These are phyloP conservation scores for Tiphia femorata DNA, from an alignment of 2,888 invertebrate genomes.

Conservation along the genomic window DNA sequence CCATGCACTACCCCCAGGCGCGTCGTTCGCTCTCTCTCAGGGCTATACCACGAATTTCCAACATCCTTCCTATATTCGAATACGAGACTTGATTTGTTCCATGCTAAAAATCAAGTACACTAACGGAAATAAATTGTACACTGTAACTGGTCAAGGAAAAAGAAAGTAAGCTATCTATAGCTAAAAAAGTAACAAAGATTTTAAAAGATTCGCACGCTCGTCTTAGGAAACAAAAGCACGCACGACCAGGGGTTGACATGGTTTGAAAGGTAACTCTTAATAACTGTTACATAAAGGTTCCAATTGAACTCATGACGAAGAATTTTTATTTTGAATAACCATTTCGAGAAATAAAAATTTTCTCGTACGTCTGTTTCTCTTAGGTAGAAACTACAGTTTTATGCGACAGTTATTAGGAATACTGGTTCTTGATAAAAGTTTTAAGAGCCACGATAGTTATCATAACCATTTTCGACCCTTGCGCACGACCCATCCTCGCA, in stretches of 20 bases:
- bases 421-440: too few relatives aligned
- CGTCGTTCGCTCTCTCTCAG: conserved; percentile 51
- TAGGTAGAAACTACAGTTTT: too few relatives aligned
- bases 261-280: too few relatives aligned
- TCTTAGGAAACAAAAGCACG: conserved; percentile 56
- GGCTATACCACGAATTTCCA: conserved; percentile 44
- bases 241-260: too few relatives aligned
- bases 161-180: conserved; percentile 45
- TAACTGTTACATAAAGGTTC: too few relatives aligned
- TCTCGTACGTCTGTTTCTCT: too few relatives aligned
- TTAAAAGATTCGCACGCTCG: conserved; percentile 50
- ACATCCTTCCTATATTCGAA: conserved; percentile 22
- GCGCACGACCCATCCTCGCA: conserved; percentile 66
- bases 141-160: conserved; percentile 41
- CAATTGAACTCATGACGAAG: too few relatives aligned
- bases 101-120: conserved; percentile 32
- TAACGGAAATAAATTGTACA: conserved; percentile 36
- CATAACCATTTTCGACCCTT: too few relatives aligned
- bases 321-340: too few relatives aligned
- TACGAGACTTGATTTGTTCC: conserved; percentile 26
- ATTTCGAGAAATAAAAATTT: too few relatives aligned
- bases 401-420: too few relatives aligned
- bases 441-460: too few relatives aligned
- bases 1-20: conserved; percentile 37
- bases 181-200: conserved; percentile 44